Evolutionary conservation across 2,797 vertebrate species (phyloP), one percentile per base, ranked within the genome.

Genomic region (Podarcis lilfordi): DNA sequence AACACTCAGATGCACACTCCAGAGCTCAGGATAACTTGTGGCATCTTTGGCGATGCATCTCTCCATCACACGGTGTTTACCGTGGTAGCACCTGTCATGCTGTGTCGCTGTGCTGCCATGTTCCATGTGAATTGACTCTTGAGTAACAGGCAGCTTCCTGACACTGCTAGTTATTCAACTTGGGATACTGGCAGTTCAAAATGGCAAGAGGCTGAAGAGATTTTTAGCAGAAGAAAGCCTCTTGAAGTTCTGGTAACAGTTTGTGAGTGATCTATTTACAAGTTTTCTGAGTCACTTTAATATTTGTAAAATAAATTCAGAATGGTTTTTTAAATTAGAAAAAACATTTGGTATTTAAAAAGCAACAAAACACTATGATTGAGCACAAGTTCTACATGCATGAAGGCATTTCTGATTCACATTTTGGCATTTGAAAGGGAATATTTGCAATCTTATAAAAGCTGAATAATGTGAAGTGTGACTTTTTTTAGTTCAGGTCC

Each of bases 371-470:
- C 40, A 79, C 29, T 25, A 23, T 74, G 25, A 71, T 91, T 88
- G 0, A 90, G 87, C 89, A 89, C 35, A 88, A 87, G 80, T 91
- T 88, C 81, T 72, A 71, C 11, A 15, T 86, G 21, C 61, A 3
- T 81, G 17, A 69, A 75, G 43, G 75, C 82, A 82, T 55, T 11
- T 37, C 4, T 88, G 83, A 88, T 80, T 87, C 72, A 45, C 86
- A 89, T 83, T 93, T 87, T 85, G 69, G 27, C 59, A 35, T 75
- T 69, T 82, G 50, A 64, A 84, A 75, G 82, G 35, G 79, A 86
- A 66, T 32, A 3, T 80, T 76, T 59, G 64, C 59, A 85, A 61
- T 59, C 64, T 37, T 87, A 50, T 68, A 50, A 55, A 88, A 86
- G 27, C 83, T 88, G 55, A 80, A 55, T 59, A 35, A 68, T 29